Conservation (phyloP, 2,797 vertebrate species). For the Neomorphus geoffroyi region DNA sequence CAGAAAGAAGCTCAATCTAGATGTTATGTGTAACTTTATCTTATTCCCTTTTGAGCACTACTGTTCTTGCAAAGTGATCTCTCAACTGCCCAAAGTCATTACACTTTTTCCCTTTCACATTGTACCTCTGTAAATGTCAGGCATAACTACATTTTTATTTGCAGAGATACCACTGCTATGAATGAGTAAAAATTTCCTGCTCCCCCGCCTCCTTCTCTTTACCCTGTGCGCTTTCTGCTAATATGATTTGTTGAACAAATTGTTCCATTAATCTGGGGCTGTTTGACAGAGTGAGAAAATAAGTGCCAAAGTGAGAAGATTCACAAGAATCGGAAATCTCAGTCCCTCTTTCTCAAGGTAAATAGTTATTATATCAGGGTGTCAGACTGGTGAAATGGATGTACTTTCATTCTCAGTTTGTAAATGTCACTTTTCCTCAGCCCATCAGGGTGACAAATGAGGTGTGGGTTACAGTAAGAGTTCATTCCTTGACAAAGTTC, state of each 20-base stretch:
- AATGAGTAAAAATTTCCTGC: slow-evolving; percentile 81
- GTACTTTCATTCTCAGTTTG: slow-evolving; percentile 89
- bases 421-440: slow-evolving; percentile 98
- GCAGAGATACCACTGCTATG: slow-evolving; percentile 84
- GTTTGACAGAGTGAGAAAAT: slow-evolving; percentile 89
- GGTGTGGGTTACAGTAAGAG: slow-evolving; percentile 85
- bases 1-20: slow-evolving; percentile 78
- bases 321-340: slow-evolving; percentile 87
- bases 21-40: slow-evolving; percentile 82
- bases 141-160: slow-evolving; percentile 91
- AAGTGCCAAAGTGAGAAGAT: slow-evolving; percentile 88
- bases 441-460: slow-evolving; percentile 97
- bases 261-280: slow-evolving; percentile 92
- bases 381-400: slow-evolving; percentile 87
- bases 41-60: slow-evolving; percentile 81
- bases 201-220: slow-evolving; percentile 82
- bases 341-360: slow-evolving; percentile 92
- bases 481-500: slow-evolving; percentile 87
- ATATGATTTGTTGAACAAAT: slow-evolving; percentile 96
- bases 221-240: slow-evolving; percentile 86
- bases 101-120: slow-evolving; percentile 83
- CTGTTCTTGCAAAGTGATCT: slow-evolving; percentile 83
- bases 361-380: slow-evolving; percentile 98
- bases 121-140: slow-evolving; percentile 90
- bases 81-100: slow-evolving; percentile 87